phyloP scores from a whole-genome alignment of 2,797 vertebrate genomes.

The Mus spretus region DNA sequence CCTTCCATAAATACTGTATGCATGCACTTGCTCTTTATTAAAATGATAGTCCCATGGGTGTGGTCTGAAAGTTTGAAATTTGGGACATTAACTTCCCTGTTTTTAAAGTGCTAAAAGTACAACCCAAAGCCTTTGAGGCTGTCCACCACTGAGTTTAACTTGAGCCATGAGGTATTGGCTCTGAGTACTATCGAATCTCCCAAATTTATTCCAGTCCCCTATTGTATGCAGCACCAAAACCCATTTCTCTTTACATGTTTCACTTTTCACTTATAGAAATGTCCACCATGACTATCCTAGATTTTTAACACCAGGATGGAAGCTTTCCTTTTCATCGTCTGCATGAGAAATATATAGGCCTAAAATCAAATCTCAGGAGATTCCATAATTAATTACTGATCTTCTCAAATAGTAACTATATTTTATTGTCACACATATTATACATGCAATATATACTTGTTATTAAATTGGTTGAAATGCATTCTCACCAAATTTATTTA shows the following conservation, averaged over 20 bases:
- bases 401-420: not conserved
- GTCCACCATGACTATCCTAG: not conserved
- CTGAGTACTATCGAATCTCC: accelerated
- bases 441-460: not conserved
- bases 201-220: too few relatives aligned
- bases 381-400: constrained; percentile 16
- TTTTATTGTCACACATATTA: not conserved
- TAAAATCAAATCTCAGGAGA: not conserved
- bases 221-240: not conserved
- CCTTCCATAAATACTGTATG: not conserved
- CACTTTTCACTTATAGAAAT: not conserved
- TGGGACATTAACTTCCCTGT: not conserved
- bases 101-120: not conserved
- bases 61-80: not conserved
- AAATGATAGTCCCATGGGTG: not conserved
- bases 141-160: not conserved
- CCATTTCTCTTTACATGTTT: not conserved
- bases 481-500: not conserved
- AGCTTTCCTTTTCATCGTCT: not conserved
- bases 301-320: not conserved
- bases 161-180: too few relatives aligned
- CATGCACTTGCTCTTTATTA: not conserved
- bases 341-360: not conserved
- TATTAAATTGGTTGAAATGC: constrained; percentile 41
- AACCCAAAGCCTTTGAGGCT: not conserved